Evolutionary conservation across 2,113 vertebrate genomes (phyloP).

Genomic region (Chaetodon auriga): DNA sequence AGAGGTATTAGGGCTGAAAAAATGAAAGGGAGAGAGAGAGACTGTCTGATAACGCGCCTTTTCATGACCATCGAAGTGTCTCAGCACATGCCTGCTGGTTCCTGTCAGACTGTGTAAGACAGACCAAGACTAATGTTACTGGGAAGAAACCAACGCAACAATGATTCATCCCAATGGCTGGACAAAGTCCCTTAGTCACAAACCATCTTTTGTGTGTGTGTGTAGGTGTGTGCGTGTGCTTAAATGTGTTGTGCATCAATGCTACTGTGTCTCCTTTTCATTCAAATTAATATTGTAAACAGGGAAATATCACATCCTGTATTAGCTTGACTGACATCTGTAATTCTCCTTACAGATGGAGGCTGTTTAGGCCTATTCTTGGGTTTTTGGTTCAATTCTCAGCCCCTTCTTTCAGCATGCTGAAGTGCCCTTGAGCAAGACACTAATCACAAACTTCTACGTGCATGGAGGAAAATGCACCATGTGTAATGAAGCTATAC

Average conservation of each 20-base stretch:
- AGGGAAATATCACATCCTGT: not conserved
- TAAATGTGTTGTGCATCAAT: not conserved
- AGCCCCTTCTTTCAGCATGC: too few species aligned
- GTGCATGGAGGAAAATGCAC: too few species aligned
- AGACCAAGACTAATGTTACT: not conserved
- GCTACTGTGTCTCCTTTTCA: not conserved
- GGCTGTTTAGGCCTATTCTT: not conserved
- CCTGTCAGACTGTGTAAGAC: slow-evolving; percentile 1
- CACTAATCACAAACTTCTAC: too few species aligned
- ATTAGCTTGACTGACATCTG: not conserved
- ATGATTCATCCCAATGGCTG: not conserved
- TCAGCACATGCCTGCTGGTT: not conserved
- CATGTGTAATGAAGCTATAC: too few species aligned
- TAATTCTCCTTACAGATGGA: not conserved
- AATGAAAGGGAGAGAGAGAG: slow-evolving; percentile 10
- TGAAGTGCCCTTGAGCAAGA: too few species aligned
- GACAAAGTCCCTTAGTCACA: not conserved
- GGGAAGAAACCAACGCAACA: not conserved
- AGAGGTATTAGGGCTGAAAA: slow-evolving; percentile 6
- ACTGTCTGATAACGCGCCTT: not conserved
- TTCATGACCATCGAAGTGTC: not conserved
- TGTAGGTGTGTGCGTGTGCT: not conserved
- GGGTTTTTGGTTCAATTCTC: too few species aligned
- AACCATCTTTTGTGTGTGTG: not conserved
- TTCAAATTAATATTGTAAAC: not conserved